Base-by-base conservation (phyloP, 92 coral and sea anemone species). In the Virgularia gustaviana region DNA sequence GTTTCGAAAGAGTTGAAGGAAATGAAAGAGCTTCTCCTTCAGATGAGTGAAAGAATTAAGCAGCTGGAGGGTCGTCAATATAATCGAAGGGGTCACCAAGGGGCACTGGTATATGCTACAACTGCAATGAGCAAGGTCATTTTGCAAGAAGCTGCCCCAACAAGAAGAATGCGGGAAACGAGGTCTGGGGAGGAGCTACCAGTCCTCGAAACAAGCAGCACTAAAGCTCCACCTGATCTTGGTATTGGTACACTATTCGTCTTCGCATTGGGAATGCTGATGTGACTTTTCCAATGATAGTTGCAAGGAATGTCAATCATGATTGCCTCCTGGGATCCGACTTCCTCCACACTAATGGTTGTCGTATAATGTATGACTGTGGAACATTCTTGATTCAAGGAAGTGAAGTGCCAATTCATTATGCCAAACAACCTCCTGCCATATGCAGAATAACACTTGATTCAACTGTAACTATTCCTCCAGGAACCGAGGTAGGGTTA, bases 31-130 rank as follows among this genome's bases (percentile, higher is more conserved):
- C 56, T 80, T 7, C 71, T 80, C 16, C 62, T 80, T 13, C 59
- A 76, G 19, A 59, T 76, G 76, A 80, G 75, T 52, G 72, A 80
- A 37, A 81, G 65, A 76, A 80, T n/a, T n/a, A n/a, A n/a, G n/a
- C 18, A 37, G 29, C 70, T 53, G 20, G 18, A n/a, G 20, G 7
- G 37, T 16, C 35, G 52, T n/a, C n/a, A n/a, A n/a, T n/a, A n/a
- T n/a, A n/a, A n/a, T n/a, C n/a, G n/a, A n/a, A n/a, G n/a, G n/a
- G n/a, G 36, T n/a, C n/a, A n/a, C n/a, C 49, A 9, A 31, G 10
- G 62, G 41, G 36, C 49, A 41, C 55, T 3, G 3, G 36, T 25
- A 38, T 36, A 35, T 72, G 68, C 30, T 72, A 53, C 29, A 36
- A 36, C 54, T 72, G 65, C 43, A 36, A 56, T 55, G 52, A 72